Base-by-base conservation (phyloP, 2,888 invertebrate genomes). In the Hetaerina titia region DNA sequence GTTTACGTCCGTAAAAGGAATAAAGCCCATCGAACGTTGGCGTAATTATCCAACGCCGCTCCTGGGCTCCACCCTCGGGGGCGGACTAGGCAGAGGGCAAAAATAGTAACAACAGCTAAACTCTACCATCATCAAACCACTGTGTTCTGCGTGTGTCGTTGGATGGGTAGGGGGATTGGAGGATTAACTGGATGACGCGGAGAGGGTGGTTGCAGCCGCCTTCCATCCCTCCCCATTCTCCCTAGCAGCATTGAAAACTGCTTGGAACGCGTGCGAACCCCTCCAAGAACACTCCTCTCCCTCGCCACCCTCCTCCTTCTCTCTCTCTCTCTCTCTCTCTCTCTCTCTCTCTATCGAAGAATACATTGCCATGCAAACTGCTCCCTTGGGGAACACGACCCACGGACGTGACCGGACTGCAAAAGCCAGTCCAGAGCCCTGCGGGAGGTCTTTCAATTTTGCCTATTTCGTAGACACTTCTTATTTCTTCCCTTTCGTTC, bases 341-440 rank as follows among this genome's bases (percentile, higher is more conserved):
- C 58, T 90, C 63, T 90, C 63, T 90, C 90, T 81, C 25, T 81
- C 81, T 25, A 81, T 22, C 22, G 69, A 69, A 31, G 63, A 63
- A 92, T 69, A 92, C 64, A 92, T 92, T 92, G 69, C 69, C 92
- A 92, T 92, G 92, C 92, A 92, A 92, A 92, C 92, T 69, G 92
- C 74, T 92, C 69, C 64, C 90, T 90, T 9, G 63, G 58, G 64
- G 90, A 90, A 90, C 92, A 74, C 69, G 69, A 92, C 56, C 92
- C 69, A 15, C 69, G 31, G 56, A 92, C 92, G 92, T 92, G 92
- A 92, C 92, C 74, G 45, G 92, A 92, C 69, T 92, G n/a, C 57
- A 17, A 89, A 56, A 58, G 22, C 81, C 31, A 22, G 45, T 45
- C 45, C 45, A 45, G 45, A 45, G 45, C 45, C 45, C 45, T 45